These are phyloP conservation scores for Agelaius tricolor DNA, from an alignment of 2,113 vertebrate species.

Conservation along the genomic window DNA sequence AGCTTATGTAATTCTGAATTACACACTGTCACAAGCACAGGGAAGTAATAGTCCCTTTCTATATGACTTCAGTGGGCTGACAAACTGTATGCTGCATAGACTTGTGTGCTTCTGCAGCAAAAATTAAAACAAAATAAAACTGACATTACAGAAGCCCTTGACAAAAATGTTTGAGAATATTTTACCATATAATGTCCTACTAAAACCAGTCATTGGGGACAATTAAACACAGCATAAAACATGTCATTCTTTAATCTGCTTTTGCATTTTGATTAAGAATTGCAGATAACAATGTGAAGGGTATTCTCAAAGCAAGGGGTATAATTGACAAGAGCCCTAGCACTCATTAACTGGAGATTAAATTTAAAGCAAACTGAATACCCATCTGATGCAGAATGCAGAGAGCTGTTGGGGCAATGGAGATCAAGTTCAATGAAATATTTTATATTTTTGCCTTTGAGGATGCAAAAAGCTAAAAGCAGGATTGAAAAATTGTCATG, in stretches of 20 bases:
- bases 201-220: not conserved
- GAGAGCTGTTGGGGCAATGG: not conserved
- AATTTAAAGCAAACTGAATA: slow-evolving; percentile 8
- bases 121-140: slow-evolving; percentile 48
- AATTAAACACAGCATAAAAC: slow-evolving; percentile 29
- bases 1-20: slow-evolving; percentile 39
- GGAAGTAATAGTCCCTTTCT: slow-evolving; percentile 14
- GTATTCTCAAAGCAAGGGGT: slow-evolving; percentile 36
- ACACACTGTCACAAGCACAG: not conserved
- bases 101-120: not conserved
- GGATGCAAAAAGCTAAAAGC: not conserved
- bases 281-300: slow-evolving; percentile 8
- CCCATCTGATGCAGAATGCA: not conserved
- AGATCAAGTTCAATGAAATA: not conserved
- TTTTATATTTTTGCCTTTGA: not conserved
- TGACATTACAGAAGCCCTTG: slow-evolving; percentile 5
- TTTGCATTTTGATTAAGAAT: slow-evolving; percentile 56
- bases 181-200: not conserved
- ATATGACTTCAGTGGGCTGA: not conserved
- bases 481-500: not conserved
- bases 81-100: not conserved
- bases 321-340: slow-evolving; percentile 31
- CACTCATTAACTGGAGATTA: slow-evolving; percentile 37
- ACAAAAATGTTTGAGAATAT: slow-evolving; percentile 42
- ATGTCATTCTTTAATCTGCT: slow-evolving; percentile 29